Evolutionary conservation across 2,888 invertebrate genomes (phyloP).

Genomic region (Drosophila mulleri): DNA sequence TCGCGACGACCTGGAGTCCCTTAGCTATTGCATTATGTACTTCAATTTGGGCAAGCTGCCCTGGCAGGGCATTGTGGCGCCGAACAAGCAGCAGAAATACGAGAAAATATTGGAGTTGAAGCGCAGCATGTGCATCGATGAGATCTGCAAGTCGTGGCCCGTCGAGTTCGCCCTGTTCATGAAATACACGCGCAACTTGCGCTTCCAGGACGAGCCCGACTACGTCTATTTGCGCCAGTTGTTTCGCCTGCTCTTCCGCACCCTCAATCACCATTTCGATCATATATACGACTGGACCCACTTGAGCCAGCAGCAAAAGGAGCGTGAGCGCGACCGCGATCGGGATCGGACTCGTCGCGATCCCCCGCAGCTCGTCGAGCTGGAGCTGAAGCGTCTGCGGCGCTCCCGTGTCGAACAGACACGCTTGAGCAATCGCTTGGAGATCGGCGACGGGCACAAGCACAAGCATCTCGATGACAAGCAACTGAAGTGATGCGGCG

Average conservation of each 20-base stretch:
- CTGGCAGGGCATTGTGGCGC: slow-evolving; percentile 98
- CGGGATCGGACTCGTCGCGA: slow-evolving; percentile 18
- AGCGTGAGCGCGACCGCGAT: slow-evolving; percentile 23
- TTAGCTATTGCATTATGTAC: slow-evolving; percentile 99
- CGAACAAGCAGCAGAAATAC: slow-evolving; percentile 99
- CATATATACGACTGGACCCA: slow-evolving; percentile 99
- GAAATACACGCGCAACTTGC: slow-evolving; percentile 98
- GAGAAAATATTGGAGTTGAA: slow-evolving; percentile 99
- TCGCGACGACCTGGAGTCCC: slow-evolving; percentile 98
- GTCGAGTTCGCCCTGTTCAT: slow-evolving; percentile 99
- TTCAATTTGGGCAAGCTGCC: slow-evolving; percentile 96
- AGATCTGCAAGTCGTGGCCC: slow-evolving; percentile 98
- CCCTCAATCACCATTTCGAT: slow-evolving; percentile 98
- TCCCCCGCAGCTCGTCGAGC: slow-evolving; percentile 9
- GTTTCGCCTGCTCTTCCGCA: slow-evolving; percentile 94
- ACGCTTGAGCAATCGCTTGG: background rate
- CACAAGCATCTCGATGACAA: slow-evolving; percentile 22
- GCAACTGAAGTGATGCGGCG: slow-evolving; percentile 24
- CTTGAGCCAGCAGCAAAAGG: slow-evolving; percentile 91
- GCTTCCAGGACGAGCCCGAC: slow-evolving; percentile 98
- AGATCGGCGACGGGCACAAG: slow-evolving; percentile 20
- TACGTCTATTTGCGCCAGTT: slow-evolving; percentile 99
- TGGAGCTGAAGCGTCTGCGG: slow-evolving; percentile 16
- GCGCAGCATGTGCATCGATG: slow-evolving; percentile 98
- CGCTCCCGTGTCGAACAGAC: slow-evolving; percentile 9